A percentile compares a stretch with the other conserved stretches of the same genome.
phyloP scores from a whole-genome alignment of 2,113 vertebrate genomes.

The Rhynchopsitta pachyrhyncha region DNA sequence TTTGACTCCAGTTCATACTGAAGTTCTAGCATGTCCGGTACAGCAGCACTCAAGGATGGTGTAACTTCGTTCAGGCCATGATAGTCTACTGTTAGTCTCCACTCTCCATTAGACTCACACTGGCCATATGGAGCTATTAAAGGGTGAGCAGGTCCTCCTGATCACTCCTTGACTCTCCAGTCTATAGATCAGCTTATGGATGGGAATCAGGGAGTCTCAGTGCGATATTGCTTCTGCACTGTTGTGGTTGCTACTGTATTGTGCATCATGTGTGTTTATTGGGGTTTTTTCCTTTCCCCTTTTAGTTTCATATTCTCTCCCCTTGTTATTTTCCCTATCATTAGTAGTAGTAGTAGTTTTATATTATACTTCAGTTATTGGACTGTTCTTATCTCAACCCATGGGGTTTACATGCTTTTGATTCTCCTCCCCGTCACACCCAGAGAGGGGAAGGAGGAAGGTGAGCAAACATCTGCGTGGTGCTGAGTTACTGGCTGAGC shows the following conservation, averaged over 20 bases:
- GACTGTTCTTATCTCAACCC: neutral
- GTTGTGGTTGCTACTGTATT: neutral
- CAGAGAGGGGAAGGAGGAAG: neutral
- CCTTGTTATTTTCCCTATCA: neutral
- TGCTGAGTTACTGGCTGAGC: neutral
- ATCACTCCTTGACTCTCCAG: neutral
- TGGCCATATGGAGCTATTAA: neutral
- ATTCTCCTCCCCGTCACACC: neutral
- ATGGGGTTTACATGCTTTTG: neutral
- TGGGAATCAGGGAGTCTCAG: neutral
- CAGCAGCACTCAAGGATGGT: neutral
- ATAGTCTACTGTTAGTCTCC: neutral
- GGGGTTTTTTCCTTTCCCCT: neutral
- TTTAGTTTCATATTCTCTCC: neutral
- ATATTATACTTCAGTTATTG: neutral
- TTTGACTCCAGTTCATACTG: too few species aligned
- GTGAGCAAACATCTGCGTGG: neutral
- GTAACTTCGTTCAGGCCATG: neutral
- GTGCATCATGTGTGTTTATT: neutral
- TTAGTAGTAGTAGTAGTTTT: neutral
- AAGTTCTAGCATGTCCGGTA: too few species aligned
- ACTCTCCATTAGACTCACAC: neutral
- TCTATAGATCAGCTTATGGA: neutral
- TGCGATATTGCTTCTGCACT: neutral
- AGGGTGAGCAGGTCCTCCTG: neutral